These are phyloP conservation scores for Lithophane ornitopus DNA, from an alignment of 2,888 invertebrate genomes.

Conservation along the genomic window DNA sequence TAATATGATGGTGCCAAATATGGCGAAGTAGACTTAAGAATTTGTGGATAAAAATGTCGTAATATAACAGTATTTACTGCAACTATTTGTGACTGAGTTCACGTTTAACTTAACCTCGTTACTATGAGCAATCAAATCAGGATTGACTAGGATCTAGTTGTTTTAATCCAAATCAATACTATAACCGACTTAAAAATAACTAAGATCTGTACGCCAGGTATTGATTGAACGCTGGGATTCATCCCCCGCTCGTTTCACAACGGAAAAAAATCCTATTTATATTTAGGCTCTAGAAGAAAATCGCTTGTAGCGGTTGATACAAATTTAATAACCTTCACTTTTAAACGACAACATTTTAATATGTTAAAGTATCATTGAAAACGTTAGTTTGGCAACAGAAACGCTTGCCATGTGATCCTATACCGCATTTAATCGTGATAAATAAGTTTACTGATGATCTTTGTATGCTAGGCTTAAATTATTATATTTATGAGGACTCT, in stretches of 20 bases:
- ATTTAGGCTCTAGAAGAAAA: not conserved
- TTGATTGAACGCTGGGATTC: too few species aligned
- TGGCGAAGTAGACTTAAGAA: constrained; percentile 50
- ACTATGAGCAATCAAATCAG: not conserved
- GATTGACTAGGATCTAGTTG: not conserved
- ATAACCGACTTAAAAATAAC: not conserved
- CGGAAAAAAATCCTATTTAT: too few species aligned
- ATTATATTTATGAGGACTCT: constrained; percentile 58
- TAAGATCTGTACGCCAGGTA: too few species aligned
- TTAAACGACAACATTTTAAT: not conserved
- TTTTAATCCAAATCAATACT: not conserved
- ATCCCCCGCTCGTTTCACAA: too few species aligned
- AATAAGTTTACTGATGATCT: constrained; percentile 47
- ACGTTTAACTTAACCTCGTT: not conserved
- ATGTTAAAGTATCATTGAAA: not conserved
- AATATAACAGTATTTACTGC: constrained; percentile 10
- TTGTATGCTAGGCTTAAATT: constrained; percentile 64
- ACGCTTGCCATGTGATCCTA: constrained; percentile 9
- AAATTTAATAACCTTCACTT: not conserved
- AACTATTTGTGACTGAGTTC: constrained; percentile 9
- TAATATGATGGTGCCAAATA: constrained; percentile 48
- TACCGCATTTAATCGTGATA: constrained; percentile 55
- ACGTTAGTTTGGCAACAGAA: not conserved
- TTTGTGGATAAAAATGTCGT: not conserved
- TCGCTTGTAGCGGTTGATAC: not conserved